Percentiles rank a stretch among this genome's conserved stretches.
Conservation (phyloP, 2,888 invertebrate genomes). For the Chrysina gloriosa region DNA sequence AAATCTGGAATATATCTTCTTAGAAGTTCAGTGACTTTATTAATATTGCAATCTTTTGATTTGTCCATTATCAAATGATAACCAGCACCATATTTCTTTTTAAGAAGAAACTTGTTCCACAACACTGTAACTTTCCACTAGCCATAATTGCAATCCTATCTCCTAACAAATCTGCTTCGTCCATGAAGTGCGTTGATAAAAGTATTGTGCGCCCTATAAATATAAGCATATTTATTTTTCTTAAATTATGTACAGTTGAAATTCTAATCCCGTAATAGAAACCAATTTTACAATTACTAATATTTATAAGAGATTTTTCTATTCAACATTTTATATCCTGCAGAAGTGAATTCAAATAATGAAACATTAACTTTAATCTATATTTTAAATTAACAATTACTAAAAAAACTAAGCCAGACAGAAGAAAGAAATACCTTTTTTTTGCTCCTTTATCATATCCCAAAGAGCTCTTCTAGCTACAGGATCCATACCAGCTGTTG, state of each 20-base stretch:
- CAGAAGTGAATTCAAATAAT: no score
- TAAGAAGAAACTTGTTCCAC: slow-evolving; percentile 83
- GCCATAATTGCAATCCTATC: slow-evolving; percentile 92
- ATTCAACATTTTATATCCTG: no score
- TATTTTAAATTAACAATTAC: no score
- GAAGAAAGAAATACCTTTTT: slow-evolving; percentile 61
- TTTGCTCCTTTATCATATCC: slow-evolving; percentile 81
- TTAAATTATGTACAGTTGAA: no score
- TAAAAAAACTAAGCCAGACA: not conserved
- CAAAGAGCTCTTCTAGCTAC: slow-evolving; percentile 85
- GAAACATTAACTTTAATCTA: no score
- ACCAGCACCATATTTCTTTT: slow-evolving; percentile 90
- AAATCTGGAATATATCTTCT: slow-evolving; percentile 74
- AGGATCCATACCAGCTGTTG: slow-evolving; percentile 89
- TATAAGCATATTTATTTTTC: not conserved
- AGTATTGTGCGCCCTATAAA: slow-evolving; percentile 75
- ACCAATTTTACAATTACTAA: no score
- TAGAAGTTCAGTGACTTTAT: slow-evolving; percentile 71
- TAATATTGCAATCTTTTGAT: slow-evolving; percentile 65
- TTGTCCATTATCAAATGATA: slow-evolving; percentile 84
- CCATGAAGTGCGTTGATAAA: slow-evolving; percentile 90
- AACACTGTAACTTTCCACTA: slow-evolving; percentile 81
- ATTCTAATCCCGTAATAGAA: no score
- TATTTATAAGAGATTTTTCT: no score
- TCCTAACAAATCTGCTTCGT: slow-evolving; percentile 88